Evolutionary conservation across 2,888 invertebrate species (phyloP).

Genomic region (Cheiracanthium punctorium): DNA sequence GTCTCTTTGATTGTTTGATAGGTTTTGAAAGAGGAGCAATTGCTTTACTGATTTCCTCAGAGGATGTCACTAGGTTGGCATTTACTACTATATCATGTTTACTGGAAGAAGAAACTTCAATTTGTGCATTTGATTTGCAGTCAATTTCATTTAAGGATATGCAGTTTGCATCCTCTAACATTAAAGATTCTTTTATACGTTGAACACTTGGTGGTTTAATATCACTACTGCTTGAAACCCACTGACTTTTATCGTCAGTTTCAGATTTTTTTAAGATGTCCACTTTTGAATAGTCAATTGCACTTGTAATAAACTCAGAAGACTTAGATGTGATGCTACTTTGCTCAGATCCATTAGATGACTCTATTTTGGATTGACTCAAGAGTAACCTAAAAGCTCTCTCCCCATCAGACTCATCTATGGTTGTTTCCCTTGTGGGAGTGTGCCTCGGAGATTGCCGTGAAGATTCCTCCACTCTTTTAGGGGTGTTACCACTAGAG

Average conservation of each 20-base stretch:
- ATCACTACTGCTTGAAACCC: constrained; percentile 71
- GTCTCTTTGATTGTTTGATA: constrained; percentile 45
- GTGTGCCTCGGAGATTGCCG: constrained; percentile 68
- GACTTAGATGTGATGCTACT: constrained; percentile 35
- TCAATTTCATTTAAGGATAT: constrained; percentile 49
- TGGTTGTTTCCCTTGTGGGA: constrained; percentile 38
- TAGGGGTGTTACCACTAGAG: constrained; percentile 48
- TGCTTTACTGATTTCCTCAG: constrained; percentile 52
- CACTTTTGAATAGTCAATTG: constrained; percentile 44
- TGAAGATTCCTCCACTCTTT: constrained; percentile 59
- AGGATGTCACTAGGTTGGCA: constrained; percentile 44
- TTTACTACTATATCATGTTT: constrained; percentile 39
- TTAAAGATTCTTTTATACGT: constrained; percentile 26
- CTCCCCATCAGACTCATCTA: constrained; percentile 62
- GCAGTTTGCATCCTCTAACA: constrained; percentile 40
- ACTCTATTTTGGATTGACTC: constrained; percentile 56
- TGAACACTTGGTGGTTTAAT: constrained; percentile 58
- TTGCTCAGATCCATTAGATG: constrained; percentile 54
- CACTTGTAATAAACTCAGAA: constrained; percentile 24
- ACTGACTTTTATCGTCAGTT: constrained; percentile 61
- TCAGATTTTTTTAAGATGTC: constrained; percentile 45
- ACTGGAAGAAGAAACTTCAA: constrained; percentile 56
- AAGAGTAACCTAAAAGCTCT: constrained; percentile 56
- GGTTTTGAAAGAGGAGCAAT: constrained; percentile 32
- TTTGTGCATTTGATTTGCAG: constrained; percentile 29